Evolutionary conservation across 2,113 vertebrate species (phyloP).

Genomic region (Festucalex cinctus): DNA sequence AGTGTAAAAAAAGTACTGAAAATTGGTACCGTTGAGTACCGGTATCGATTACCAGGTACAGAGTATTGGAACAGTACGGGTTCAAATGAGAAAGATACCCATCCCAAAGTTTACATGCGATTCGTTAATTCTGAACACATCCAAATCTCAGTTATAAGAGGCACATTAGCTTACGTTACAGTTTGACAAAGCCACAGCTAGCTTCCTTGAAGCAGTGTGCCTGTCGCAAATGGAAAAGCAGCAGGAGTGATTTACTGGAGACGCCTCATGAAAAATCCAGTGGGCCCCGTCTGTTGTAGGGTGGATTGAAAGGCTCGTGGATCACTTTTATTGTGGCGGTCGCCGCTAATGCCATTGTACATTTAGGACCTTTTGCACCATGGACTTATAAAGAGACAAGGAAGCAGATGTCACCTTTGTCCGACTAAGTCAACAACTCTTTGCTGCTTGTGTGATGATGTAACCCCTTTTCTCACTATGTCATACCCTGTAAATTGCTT

Average conservation of each 20-base stretch:
- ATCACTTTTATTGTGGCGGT: constrained; percentile 37
- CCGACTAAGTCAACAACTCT: constrained; percentile 50
- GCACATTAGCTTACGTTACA: no score
- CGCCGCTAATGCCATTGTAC: constrained; percentile 46
- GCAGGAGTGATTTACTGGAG: constrained; percentile 33
- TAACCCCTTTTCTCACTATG: background rate
- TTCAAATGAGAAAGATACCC: no score
- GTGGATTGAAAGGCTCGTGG: constrained; percentile 10
- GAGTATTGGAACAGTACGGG: no score
- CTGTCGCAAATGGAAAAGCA: constrained; percentile 15
- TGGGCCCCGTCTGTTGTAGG: constrained; percentile 1
- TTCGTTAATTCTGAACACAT: no score
- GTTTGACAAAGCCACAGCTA: constrained; percentile 8
- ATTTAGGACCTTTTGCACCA: constrained; percentile 39
- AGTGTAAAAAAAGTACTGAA: no score
- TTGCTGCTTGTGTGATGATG: constrained; percentile 1
- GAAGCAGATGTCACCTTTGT: constrained; percentile 59
- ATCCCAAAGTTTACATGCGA: no score
- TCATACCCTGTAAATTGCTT: background rate
- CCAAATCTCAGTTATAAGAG: no score
- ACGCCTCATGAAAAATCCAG: constrained; percentile 9
- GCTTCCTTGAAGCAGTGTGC: constrained; percentile 19
- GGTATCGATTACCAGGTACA: no score
- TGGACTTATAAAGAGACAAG: constrained; percentile 27
- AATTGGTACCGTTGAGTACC: no score